Conservation (phyloP, 23 tunicate species). For the Aplidium turbinatum region DNA sequence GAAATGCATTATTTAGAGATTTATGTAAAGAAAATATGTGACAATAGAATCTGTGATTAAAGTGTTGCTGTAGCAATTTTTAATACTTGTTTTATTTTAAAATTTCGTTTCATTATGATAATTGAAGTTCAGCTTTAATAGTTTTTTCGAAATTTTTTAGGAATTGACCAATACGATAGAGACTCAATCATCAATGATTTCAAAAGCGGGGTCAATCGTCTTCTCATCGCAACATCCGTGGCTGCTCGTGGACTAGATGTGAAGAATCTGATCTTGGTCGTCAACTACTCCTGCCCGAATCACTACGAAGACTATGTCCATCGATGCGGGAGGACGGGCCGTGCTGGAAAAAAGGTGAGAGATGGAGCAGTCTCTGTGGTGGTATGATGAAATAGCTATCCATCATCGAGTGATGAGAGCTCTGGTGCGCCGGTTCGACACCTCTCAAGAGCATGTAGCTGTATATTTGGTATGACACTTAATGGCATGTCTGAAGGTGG, state of each 20-base stretch:
- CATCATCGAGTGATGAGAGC: no score
- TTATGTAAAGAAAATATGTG: background rate
- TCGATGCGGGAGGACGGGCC: conserved; percentile 97
- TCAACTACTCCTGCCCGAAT: conserved; percentile 96
- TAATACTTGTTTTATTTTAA: no score
- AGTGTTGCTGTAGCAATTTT: background rate
- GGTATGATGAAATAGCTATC: no score
- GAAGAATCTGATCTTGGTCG: conserved; percentile 80
- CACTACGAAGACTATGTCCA: conserved; percentile 99
- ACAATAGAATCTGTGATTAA: background rate
- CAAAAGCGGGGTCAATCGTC: conserved; percentile 78
- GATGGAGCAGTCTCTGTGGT: background rate
- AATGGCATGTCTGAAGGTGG: no score
- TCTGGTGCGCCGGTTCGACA: no score
- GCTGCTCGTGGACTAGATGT: conserved; percentile 99
- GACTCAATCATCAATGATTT: conserved; percentile 97
- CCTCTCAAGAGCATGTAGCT: no score
- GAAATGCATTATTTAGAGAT: no score
- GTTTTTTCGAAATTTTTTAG: conserved; percentile 24
- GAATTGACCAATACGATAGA: conserved; percentile 99
- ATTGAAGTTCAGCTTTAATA: no score
- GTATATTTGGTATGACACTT: no score
- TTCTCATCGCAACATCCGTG: conserved; percentile 94
- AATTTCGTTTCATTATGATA: no score
- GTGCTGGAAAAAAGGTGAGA: conserved; percentile 93